These are phyloP conservation scores for Acanthosepion pharaonis DNA, from an alignment of 2,888 invertebrate genomes.

Conservation along the genomic window DNA sequence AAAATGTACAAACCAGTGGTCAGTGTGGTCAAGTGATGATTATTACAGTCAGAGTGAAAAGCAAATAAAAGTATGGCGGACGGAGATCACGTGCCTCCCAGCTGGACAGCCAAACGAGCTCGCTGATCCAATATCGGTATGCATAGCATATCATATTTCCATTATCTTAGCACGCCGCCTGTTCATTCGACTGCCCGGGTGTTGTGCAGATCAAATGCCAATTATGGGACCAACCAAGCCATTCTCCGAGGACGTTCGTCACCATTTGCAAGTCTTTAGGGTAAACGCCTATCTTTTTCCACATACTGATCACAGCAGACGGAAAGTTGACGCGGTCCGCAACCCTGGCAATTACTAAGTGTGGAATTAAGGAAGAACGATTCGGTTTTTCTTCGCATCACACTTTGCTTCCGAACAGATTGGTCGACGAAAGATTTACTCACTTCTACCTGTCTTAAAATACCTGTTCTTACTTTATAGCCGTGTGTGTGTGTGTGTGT, in stretches of 20 bases:
- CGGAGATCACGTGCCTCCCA: conserved; percentile 12
- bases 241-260: neutral
- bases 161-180: neutral
- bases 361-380: neutral
- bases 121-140: conserved; percentile 33
- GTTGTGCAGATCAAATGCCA: conserved; percentile 15
- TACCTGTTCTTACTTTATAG: neutral
- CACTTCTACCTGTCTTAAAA: conserved; percentile 1
- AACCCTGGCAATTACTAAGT: neutral
- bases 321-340: neutral
- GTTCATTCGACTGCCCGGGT: conserved; percentile 11
- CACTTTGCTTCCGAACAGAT: neutral
- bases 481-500: no score
- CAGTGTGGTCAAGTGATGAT: conserved; percentile 20
- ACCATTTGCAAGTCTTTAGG: conserved; percentile 14
- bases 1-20: conserved; percentile 1
- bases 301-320: neutral
- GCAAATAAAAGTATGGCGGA: conserved; percentile 33
- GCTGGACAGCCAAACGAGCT: conserved; percentile 33
- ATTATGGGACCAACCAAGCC: conserved; percentile 16
- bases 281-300: neutral
- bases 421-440: neutral
- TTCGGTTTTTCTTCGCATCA: neutral
- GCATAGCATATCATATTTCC: conserved; percentile 33
- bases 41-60: neutral